Evolutionary conservation across 2,888 invertebrate species (phyloP), one percentile per base, ranked within the genome.

Genomic region (Caenorhabditis becei): DNA sequence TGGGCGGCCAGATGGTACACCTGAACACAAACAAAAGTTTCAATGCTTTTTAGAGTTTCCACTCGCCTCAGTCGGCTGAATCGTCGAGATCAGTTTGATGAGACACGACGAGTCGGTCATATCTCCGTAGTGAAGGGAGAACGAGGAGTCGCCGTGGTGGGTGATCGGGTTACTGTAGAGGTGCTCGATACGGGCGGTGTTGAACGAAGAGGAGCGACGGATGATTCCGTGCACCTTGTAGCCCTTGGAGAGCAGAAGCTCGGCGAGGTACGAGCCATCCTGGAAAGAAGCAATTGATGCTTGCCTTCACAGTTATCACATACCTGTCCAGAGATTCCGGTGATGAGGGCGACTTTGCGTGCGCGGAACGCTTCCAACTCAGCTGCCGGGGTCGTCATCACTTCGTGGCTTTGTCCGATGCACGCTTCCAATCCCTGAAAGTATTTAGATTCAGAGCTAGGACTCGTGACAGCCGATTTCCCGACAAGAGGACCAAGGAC

Each of bases 1-100:
- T 99, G 98, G 0, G 99, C 99, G 0, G 97, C 99, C 83, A 99
- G 93, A 93, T 99, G 99, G 92, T 99, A 99, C 85, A 99, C 95
- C 72, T 72, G 56, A 8, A 70, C 5, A 35, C 35, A 53, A 54
- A n/a, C 11, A 47, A 26, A 2, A 35, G 28, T 37, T 61, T 61
- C 44, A n/a, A n/a, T n/a, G n/a, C n/a, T n/a, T n/a, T n/a, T n/a
- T n/a, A n/a, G 3, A 28, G 37, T 44, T 44, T 20, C 16, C 7
- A 53, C 53, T 62, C 8, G 63, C 72, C 93, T 99, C 99, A 44
- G 94, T 94, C 0, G 99, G 99, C 88, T 94, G 93, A 20, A 95
- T 94, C 92, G 94, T 91, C 91, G 93, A 94, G 69, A 97, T 95
- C 37, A 96, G 94, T 93, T 96, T 96, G 26, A 96, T 95, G 79